Percentiles rank a stretch among this genome's conserved stretches.
Conservation (phyloP, 2,888 invertebrate species). For the Agrochola litura region DNA sequence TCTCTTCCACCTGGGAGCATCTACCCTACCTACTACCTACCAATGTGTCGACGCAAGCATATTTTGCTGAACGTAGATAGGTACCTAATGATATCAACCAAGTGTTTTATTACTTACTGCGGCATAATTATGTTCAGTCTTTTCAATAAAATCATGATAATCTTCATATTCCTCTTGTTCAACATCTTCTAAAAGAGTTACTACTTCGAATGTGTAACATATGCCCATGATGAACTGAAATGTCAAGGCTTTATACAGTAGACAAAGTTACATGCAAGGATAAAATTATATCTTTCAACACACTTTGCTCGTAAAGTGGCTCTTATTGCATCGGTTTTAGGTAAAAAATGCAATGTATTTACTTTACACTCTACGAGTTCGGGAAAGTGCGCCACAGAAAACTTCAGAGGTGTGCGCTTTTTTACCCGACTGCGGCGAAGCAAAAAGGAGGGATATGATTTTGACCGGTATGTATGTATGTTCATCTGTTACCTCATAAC, state of each 20-base stretch:
- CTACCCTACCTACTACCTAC: background rate
- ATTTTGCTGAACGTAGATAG: background rate
- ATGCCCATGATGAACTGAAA: constrained; percentile 80
- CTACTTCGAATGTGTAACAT: constrained; percentile 73
- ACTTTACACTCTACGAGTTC: background rate
- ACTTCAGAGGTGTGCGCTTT: background rate
- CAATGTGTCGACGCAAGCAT: background rate
- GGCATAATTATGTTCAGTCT: constrained; percentile 74
- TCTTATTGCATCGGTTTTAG: background rate
- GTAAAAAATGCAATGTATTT: background rate
- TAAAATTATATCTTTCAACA: background rate
- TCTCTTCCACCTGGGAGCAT: background rate
- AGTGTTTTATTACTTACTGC: constrained; percentile 49
- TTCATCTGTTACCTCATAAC: no score
- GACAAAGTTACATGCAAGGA: background rate
- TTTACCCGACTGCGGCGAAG: background rate
- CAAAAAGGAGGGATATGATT: no score
- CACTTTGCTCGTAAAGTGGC: background rate
- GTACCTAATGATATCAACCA: background rate
- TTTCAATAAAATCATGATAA: constrained; percentile 74
- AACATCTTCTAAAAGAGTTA: constrained; percentile 76
- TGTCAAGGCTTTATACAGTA: background rate
- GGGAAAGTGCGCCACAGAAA: background rate
- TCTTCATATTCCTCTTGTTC: constrained; percentile 69
- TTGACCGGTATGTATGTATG: no score